phyloP scores from a whole-genome alignment of 2,888 invertebrate genomes.

The Sarcophaga carnaria region DNA sequence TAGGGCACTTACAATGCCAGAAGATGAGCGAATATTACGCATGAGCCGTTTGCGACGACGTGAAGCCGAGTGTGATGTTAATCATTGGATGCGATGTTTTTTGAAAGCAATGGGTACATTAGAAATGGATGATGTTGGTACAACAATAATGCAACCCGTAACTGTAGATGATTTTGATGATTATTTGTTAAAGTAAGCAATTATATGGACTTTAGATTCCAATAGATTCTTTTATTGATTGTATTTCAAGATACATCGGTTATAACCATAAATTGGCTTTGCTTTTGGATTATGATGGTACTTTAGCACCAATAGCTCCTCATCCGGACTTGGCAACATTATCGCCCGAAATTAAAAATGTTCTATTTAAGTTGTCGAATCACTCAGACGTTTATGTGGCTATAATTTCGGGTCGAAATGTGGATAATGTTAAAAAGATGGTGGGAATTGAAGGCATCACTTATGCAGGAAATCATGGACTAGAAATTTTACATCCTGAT shows the following conservation, averaged over 20 bases:
- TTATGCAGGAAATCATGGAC: slow-evolving; percentile 94
- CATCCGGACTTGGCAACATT: slow-evolving; percentile 94
- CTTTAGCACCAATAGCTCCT: slow-evolving; percentile 93
- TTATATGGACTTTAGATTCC: neutral
- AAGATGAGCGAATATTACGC: slow-evolving; percentile 91
- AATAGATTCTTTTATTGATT: neutral
- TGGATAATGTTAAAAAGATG: slow-evolving; percentile 94
- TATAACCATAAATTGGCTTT: slow-evolving; percentile 92
- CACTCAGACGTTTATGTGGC: slow-evolving; percentile 94
- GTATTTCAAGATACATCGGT: slow-evolving; percentile 88
- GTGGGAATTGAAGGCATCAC: slow-evolving; percentile 95
- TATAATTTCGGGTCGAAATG: slow-evolving; percentile 92
- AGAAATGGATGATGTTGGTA: slow-evolving; percentile 91
- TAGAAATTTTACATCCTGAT: slow-evolving; percentile 94
- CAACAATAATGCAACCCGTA: slow-evolving; percentile 94
- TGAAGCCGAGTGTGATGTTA: slow-evolving; percentile 92
- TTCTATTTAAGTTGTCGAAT: slow-evolving; percentile 91
- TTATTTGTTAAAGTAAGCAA: slow-evolving; percentile 90
- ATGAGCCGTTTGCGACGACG: slow-evolving; percentile 92
- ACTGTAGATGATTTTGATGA: slow-evolving; percentile 95
- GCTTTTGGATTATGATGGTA: slow-evolving; percentile 93
- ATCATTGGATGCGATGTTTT: slow-evolving; percentile 94
- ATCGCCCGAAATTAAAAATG: slow-evolving; percentile 92
- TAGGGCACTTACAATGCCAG: slow-evolving; percentile 94
- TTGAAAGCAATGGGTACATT: slow-evolving; percentile 93